Conservation (phyloP, 1,140 invertebrate species). For the Metopolophium dirhodum region DNA sequence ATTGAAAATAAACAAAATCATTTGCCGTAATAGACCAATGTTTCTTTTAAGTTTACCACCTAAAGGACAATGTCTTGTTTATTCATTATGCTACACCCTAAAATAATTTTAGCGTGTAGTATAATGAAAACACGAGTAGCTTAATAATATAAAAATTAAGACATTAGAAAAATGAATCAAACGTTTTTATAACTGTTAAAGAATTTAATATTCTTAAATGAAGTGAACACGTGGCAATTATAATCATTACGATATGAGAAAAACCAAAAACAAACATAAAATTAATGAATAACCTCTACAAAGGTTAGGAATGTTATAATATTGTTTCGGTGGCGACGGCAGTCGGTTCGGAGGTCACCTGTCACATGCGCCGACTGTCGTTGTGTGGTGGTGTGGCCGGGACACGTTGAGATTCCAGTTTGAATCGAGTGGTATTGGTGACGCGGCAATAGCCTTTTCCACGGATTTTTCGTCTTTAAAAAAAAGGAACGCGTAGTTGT, state of each 20-base stretch:
- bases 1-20: too few species aligned
- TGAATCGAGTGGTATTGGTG: not conserved
- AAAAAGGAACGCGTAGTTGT: constrained; percentile 51
- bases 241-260: not conserved
- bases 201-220: not conserved
- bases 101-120: too few species aligned
- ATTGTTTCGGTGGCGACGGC: too few species aligned
- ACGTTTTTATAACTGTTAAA: not conserved
- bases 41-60: too few species aligned
- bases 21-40: too few species aligned
- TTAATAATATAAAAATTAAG: not conserved
- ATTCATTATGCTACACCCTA: too few species aligned
- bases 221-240: not conserved
- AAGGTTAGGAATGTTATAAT: not conserved
- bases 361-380: not conserved
- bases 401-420: constrained; percentile 44
- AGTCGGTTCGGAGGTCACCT: not conserved
- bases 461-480: constrained; percentile 8
- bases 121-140: not conserved
- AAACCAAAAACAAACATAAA: not conserved
- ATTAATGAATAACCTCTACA: not conserved
- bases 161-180: not conserved
- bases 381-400: not conserved
- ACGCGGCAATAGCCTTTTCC: not conserved
- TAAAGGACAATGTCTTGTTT: too few species aligned